Evolutionary conservation across 2,113 vertebrate species (phyloP), one percentile per base, ranked within the genome.

Genomic region (Clarias macrocephalus): DNA sequence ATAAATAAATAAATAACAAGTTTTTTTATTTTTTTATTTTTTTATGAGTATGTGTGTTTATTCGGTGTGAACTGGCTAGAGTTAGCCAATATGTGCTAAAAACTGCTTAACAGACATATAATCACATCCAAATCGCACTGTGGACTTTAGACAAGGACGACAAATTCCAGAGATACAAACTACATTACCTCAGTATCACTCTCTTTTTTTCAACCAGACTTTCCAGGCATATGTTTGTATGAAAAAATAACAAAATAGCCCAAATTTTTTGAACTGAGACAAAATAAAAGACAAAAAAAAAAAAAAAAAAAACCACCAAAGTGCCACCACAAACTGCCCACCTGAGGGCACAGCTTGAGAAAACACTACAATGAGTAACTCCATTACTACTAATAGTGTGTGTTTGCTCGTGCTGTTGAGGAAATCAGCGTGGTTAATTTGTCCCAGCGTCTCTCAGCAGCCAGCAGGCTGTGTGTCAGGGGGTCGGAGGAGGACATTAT

Each of bases 341-440:
- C 76, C 15, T 48, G 57, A 48, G 48, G 83, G 87, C 83, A 56
- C 59, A 21, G 76, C 65, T 80, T 60, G 66, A 75, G 25, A 77
- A 77, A 83, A 85, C 82, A 88, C 63, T 72, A 15, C 57, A 73
- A 83, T 57, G 56, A 88, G 83, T 48, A 76, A 85, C 86, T 90
- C 84, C 80, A 89, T 90, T 90, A 88, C 59, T 72, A 60, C 60
- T 89, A 88, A 89, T 86, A 66, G 73, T 70, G 65, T 83, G 82
- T 87, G 88, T 90, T 90, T 90, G 84, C 84, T 66, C 73, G 25
- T 52, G 89, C 88, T 80, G 79, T 85, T 81, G 88, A 83, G 81
- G 83, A 89, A 86, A 85, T 89, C 86, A 87, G 83, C 72, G 76
- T 77, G 59, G 83, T 84, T 90, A 87, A 89, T 88, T 90, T 73